Evolutionary conservation across 2,113 vertebrate genomes (phyloP), one percentile per base, ranked within the genome.

Genomic region (Vombatus ursinus): DNA sequence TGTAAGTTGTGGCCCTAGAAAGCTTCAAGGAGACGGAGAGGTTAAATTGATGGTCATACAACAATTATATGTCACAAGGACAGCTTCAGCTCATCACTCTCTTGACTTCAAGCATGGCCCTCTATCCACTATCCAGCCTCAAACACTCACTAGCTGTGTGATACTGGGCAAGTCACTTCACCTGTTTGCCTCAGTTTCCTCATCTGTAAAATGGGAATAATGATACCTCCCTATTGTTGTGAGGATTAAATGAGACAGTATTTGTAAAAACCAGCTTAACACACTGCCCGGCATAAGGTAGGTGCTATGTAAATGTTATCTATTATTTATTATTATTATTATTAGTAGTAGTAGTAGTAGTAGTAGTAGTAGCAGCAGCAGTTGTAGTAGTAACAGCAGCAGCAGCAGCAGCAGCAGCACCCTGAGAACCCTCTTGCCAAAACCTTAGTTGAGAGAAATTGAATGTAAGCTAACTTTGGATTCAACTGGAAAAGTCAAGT

Each of bases 401-500:
- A 37, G 12, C 8, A 61, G 9, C 2, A 61, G 31, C 61, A 68
- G 10, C 28, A 37, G 3, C 61, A 68, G 31, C 61, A 68, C 14
- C 31, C 31, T 68, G 14, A 68, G 31, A 37, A 68, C 61, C 12
- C 61, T 68, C 31, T 68, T 37, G 57, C 14, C 31, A 37, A 54
- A 89, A 91, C 2, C 26, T 61, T 61, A 51, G 7, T 84, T 91
- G 37, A 90, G n/a, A 23, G 31, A 68, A 95, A 96, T 94, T 37
- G 8, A 95, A 93, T 53, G 57, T 53, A 48, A 91, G 2, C 28
- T 94, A 77, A 68, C 19, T 47, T 7, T 90, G 25, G 48, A 96
- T 77, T 92, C 93, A 90, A 97, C 95, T 68, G 31, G 31, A 94
- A 96, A 96, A 93, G 47, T 51, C 68, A 91, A 95, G 89, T 22